phyloP scores from a whole-genome alignment of 2,113 vertebrate genomes.

The pig (Sus scrofa) region DNA sequence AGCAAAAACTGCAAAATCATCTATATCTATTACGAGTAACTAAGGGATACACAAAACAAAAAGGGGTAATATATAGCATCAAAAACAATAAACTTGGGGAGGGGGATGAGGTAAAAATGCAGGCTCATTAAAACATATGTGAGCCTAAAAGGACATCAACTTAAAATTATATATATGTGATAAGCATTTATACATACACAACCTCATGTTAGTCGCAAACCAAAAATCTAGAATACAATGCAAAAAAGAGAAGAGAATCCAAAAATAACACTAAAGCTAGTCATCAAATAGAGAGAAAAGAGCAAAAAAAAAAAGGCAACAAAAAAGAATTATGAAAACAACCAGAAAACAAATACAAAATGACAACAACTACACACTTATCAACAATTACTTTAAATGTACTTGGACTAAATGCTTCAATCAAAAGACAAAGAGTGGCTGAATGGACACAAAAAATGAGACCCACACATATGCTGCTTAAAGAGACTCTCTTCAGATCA shows the following conservation, averaged over 20 bases:
- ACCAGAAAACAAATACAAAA: too few species aligned
- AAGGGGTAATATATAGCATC: background rate
- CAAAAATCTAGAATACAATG: background rate
- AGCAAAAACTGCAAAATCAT: background rate
- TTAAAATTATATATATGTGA: background rate
- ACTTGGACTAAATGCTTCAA: too few species aligned
- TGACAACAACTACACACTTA: too few species aligned
- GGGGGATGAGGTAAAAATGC: background rate
- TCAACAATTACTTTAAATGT: too few species aligned
- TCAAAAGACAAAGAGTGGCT: too few species aligned
- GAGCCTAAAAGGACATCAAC: background rate
- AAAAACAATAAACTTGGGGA: background rate
- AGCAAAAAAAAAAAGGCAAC: too few species aligned
- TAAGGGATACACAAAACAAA: background rate
- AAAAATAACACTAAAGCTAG: background rate
- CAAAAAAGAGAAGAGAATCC: background rate
- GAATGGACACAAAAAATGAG: too few species aligned
- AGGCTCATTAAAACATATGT: background rate
- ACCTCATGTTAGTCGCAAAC: background rate
- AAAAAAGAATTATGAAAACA: too few species aligned
- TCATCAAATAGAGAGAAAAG: background rate
- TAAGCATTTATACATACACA: background rate
- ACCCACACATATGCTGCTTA: too few species aligned
- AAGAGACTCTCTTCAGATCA: too few species aligned
- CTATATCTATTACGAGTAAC: background rate